phyloP scores from a whole-genome alignment of 2,113 vertebrate genomes.

The Notothenia coriiceps region DNA sequence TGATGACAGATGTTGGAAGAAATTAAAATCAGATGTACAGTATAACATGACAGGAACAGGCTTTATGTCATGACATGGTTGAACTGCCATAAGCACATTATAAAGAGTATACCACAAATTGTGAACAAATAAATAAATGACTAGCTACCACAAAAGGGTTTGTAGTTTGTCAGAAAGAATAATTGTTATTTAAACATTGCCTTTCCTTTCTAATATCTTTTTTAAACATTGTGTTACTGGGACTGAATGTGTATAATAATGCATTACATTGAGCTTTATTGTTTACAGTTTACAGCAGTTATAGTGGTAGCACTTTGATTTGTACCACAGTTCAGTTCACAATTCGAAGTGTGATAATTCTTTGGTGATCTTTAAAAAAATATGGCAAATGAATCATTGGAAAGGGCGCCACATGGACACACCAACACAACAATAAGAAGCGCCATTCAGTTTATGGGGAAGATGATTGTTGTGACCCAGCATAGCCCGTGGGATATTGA shows the following conservation, averaged over 20 bases:
- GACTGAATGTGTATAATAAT: not conserved
- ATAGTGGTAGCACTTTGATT: not conserved
- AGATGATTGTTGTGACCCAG: conserved; percentile 36
- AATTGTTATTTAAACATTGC: too few species aligned
- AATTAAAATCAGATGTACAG: not conserved
- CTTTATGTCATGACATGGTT: not conserved
- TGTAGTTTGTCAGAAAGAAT: too few species aligned
- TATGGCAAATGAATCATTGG: too few species aligned
- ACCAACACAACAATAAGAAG: not conserved
- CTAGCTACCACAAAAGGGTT: too few species aligned
- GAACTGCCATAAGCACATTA: too few species aligned
- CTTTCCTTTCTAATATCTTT: not conserved
- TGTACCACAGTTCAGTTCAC: not conserved
- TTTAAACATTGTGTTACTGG: not conserved
- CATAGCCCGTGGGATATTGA: conserved; percentile 49
- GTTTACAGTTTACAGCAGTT: not conserved
- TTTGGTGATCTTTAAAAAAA: not conserved
- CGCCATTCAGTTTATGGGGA: not conserved
- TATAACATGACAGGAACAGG: not conserved
- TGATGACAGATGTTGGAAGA: conserved; percentile 12
- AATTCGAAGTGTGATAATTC: not conserved
- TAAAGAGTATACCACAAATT: too few species aligned
- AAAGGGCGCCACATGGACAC: not conserved
- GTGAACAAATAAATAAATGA: too few species aligned
- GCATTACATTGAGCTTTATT: not conserved